Evolutionary conservation across 2,113 vertebrate species (phyloP).

Genomic region (Platysteira castanea): DNA sequence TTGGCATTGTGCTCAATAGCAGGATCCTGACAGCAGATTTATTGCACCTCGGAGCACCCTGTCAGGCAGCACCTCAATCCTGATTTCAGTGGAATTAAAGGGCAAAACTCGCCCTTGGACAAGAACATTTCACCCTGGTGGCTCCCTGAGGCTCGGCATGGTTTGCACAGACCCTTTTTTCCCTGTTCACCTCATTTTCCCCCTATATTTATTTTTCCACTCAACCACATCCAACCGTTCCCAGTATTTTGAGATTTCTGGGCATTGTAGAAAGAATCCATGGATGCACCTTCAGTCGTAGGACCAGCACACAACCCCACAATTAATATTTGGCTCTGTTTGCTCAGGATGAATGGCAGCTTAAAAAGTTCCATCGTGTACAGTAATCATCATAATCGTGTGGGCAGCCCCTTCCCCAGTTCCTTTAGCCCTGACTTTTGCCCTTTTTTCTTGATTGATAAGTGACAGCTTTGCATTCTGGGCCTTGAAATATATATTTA

Average conservation of each 20-base stretch:
- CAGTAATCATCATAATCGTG: neutral
- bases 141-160: neutral
- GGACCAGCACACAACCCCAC: neutral
- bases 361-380: slow-evolving; percentile 42
- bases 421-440: slow-evolving; percentile 64
- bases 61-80: neutral
- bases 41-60: neutral
- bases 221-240: neutral
- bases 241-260: neutral
- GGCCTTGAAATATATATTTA: slow-evolving; percentile 67
- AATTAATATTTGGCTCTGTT: neutral
- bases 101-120: neutral
- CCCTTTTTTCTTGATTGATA: slow-evolving; percentile 43
- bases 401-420: slow-evolving; percentile 19
- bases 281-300: neutral
- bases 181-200: neutral
- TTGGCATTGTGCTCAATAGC: slow-evolving; percentile 33
- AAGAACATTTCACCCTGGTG: neutral
- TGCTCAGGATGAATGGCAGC: neutral
- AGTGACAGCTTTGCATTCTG: slow-evolving; percentile 53
- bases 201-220: neutral
- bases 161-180: neutral
- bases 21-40: neutral
- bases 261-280: accelerated
- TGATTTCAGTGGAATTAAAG: neutral